Conservation (phyloP, 2,888 invertebrate species). For the Anarsia innoxiella region DNA sequence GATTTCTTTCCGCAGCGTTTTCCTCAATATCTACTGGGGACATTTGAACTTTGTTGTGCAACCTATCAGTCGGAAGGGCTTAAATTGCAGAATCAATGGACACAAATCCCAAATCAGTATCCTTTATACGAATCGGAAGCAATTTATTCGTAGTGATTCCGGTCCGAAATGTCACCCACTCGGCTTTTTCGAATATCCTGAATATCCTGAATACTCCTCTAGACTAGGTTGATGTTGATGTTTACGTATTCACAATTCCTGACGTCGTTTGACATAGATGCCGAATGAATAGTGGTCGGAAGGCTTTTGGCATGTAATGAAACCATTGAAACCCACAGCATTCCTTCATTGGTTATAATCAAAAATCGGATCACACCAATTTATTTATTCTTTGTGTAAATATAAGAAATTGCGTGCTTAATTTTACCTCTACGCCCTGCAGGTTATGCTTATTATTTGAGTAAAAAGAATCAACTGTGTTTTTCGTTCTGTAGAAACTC, state of each 20-base stretch:
- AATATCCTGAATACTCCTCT: constrained; percentile 15
- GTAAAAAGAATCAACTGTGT: too few relatives aligned
- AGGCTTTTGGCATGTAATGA: too few relatives aligned
- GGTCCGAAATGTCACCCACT: constrained; percentile 18
- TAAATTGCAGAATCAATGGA: constrained; percentile 15
- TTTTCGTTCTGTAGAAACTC: too few relatives aligned
- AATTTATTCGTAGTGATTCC: constrained; percentile 26
- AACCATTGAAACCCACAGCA: too few relatives aligned
- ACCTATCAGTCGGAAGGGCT: constrained; percentile 8
- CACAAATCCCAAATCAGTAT: constrained; percentile 22
- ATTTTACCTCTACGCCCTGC: too few relatives aligned
- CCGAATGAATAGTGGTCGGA: too few relatives aligned
- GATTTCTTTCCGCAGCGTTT: not conserved
- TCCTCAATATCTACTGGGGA: constrained; percentile 5
- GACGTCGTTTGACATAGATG: too few relatives aligned
- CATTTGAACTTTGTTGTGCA: constrained; percentile 6
- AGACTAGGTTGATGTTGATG: constrained; percentile 19
- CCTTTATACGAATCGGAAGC: constrained; percentile 24
- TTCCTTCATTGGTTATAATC: too few relatives aligned
- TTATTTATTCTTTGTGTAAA: too few relatives aligned
- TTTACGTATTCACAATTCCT: constrained; percentile 20
- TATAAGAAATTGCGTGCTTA: too few relatives aligned
- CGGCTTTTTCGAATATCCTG: constrained; percentile 10
- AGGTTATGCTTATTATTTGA: too few relatives aligned
- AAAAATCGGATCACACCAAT: too few relatives aligned